phyloP scores from a whole-genome alignment of 2,888 invertebrate genomes.

The Cantharis rustica region DNA sequence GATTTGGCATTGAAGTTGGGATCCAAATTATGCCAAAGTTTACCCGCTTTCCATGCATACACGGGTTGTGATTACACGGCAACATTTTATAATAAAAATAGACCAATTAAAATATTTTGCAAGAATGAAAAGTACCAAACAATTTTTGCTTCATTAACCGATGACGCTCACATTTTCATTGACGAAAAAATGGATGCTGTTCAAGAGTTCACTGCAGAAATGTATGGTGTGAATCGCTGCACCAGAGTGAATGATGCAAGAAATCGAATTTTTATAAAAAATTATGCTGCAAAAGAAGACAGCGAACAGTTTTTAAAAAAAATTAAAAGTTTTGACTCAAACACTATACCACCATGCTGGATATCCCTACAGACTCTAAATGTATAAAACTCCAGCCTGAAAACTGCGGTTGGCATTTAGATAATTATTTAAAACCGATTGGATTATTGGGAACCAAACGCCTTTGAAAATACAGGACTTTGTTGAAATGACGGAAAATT shows the following conservation, averaged over 20 bases:
- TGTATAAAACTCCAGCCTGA: too few species aligned
- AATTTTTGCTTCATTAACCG: constrained; percentile 44
- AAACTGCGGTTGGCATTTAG: too few species aligned
- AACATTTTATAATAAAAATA: constrained; percentile 42
- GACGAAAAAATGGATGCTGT: constrained; percentile 43
- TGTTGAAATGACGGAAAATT: too few species aligned
- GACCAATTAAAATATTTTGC: constrained; percentile 39
- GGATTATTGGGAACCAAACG: too few species aligned
- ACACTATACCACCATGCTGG: constrained; percentile 40
- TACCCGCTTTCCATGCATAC: constrained; percentile 41
- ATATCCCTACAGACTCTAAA: constrained; percentile 27
- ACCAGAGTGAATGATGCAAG: constrained; percentile 22
- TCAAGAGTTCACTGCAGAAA: constrained; percentile 26
- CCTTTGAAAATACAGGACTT: too few species aligned
- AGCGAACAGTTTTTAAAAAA: constrained; percentile 41
- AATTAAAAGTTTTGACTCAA: constrained; percentile 42
- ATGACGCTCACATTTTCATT: constrained; percentile 37
- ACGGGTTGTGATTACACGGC: constrained; percentile 19
- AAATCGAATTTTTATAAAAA: constrained; percentile 42
- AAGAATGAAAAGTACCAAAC: constrained; percentile 41
- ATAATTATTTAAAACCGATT: too few species aligned
- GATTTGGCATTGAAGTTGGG: constrained; percentile 39
- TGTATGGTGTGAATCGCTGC: constrained; percentile 44
- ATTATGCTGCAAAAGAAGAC: constrained; percentile 40
- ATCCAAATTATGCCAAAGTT: constrained; percentile 12